A percentile compares a stretch with the other conserved stretches of the same genome.
Evolutionary conservation across 1,140 invertebrate species (phyloP).

Genomic region (Ctenoplectra terminalis): DNA sequence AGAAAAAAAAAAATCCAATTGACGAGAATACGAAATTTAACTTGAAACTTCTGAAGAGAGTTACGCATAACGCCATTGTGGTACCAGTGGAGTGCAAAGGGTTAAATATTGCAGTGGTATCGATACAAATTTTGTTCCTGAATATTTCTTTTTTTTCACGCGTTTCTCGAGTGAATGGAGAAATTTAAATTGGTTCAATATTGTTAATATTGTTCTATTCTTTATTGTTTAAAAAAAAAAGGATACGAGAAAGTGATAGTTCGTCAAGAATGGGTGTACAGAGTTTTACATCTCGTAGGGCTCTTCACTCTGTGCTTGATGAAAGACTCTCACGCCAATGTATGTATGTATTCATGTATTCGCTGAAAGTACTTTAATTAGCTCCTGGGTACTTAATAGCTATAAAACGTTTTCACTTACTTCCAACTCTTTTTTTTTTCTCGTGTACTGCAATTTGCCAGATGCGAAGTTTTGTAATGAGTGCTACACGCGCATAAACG

Average conservation of each 20-base stretch:
- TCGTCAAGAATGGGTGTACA: neutral
- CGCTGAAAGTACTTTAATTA: conserved; percentile 41
- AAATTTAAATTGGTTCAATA: neutral
- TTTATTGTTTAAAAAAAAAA: neutral
- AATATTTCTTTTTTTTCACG: neutral
- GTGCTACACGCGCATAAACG: neutral
- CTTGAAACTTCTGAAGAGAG: too few species aligned
- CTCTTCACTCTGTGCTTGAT: conserved; percentile 3
- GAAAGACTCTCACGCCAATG: conserved; percentile 39
- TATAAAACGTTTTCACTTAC: conserved; percentile 35
- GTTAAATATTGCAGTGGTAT: neutral
- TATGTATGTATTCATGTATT: conserved; percentile 18
- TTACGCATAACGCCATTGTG: too few species aligned
- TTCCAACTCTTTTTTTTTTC: conserved; percentile 14
- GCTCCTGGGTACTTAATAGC: conserved; percentile 22
- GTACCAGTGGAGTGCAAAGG: too few species aligned
- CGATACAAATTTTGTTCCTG: neutral
- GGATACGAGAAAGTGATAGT: too few species aligned
- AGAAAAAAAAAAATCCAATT: too few species aligned
- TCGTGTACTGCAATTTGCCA: neutral
- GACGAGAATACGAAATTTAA: too few species aligned
- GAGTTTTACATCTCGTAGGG: conserved; percentile 3
- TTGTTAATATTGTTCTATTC: neutral
- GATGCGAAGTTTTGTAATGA: neutral
- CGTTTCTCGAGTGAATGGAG: neutral